These are phyloP conservation scores for Marasmarcha lunaedactyla DNA, from an alignment of 2,888 invertebrate species.

Conservation along the genomic window DNA sequence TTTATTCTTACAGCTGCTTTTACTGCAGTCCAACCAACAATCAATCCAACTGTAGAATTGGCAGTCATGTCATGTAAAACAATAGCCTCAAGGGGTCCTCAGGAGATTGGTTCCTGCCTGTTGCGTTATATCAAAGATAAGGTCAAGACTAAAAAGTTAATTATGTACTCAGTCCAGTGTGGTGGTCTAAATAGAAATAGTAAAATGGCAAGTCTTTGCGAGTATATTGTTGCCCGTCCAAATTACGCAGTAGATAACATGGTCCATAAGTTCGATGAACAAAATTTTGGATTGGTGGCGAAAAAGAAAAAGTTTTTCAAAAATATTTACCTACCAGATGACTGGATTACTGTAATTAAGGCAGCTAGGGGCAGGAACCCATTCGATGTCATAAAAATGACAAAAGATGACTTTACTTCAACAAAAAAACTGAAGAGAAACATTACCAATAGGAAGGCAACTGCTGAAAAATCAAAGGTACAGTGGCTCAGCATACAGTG, in stretches of 20 bases:
- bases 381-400: background rate
- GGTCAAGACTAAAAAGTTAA: conserved; percentile 10
- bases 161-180: conserved; percentile 9
- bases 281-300: conserved; percentile 11
- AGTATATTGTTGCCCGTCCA: conserved; percentile 9
- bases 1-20: too few relatives aligned
- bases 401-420: background rate
- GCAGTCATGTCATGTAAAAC: too few relatives aligned
- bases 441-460: background rate
- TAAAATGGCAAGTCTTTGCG: conserved; percentile 12
- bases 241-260: conserved; percentile 9
- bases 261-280: conserved; percentile 13
- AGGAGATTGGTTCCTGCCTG: conserved; percentile 21
- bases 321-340: conserved; percentile 5
- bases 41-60: too few relatives aligned
- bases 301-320: conserved; percentile 1
- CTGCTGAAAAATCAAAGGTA: background rate
- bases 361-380: background rate
- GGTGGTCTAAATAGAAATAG: conserved; percentile 10
- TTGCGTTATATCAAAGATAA: conserved; percentile 15
- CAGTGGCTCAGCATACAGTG: background rate
- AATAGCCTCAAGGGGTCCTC: conserved; percentile 19
- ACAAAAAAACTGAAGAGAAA: background rate
- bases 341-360: background rate
- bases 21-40: too few relatives aligned